Evolutionary conservation across 2,797 vertebrate species (phyloP), one percentile per base, ranked within the genome.

Genomic region (Tenualosa thibaudeaui): DNA sequence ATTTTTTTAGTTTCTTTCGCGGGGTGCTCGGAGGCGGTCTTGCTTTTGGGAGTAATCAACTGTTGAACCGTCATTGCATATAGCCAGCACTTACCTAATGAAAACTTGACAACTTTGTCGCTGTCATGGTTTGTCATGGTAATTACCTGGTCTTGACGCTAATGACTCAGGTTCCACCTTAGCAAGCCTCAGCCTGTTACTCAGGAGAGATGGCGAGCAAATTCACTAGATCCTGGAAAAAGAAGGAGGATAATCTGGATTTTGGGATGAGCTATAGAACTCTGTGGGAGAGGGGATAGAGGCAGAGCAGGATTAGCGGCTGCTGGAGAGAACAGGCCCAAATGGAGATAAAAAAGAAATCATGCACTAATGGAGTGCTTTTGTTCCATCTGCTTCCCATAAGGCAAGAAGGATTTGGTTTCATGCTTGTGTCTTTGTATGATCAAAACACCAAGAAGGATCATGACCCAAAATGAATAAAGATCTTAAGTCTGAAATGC

Each of bases 201-300:
- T 78, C 71, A 7, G 71, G 7, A 78, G 71, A 46, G 37, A 78
- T 46, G 40, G 17, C 8, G 71, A 78, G 68, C 10, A 78, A 46
- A 78, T 78, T 78, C 71, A 43, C 65, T 37, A 68, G 62, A 37
- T 68, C 2, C 24, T 26, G 9, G 62, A 37, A 10, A 68, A 26
- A 37, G 62, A 68, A 31, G 24, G 1, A 13, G 24, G 62, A 31
- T 68, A 37, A 68, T 12, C 26, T 15, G 62, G 62, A 37, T 68
- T 68, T 68, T 31, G 62, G 62, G 62, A 37, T 68, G 10, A 68
- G 62, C 24, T 26, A 0, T 26, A 6, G 68, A 75, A 37, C 31
- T 75, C 31, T 12, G 68, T 75, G 13, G 68, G 68, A 75, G 68
- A 75, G 68, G 68, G 26, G 68, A 75, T 75, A 5, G 3, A 75